Conservation (phyloP, 2,113 vertebrate species). For the Oophaga pumilio region DNA sequence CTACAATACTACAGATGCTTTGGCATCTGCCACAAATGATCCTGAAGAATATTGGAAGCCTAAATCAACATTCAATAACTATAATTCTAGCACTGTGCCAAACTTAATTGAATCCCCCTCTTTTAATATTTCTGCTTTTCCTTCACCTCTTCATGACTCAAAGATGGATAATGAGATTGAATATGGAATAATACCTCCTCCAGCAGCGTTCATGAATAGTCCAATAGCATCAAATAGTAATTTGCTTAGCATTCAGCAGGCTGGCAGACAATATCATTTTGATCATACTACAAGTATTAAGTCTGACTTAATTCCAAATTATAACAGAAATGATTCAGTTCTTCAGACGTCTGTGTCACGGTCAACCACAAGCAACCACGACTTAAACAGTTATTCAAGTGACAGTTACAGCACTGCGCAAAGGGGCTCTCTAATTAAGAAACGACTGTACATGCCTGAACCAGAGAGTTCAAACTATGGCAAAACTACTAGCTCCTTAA, state of each 20-base stretch:
- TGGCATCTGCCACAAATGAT: background rate
- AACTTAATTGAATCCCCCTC: background rate
- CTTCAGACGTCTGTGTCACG: background rate
- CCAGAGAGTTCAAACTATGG: constrained; percentile 57
- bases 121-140: constrained; percentile 33
- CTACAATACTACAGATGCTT: background rate
- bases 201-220: constrained; percentile 85
- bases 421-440: constrained; percentile 76
- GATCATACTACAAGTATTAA: constrained; percentile 40
- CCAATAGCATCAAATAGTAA: constrained; percentile 55
- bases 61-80: background rate
- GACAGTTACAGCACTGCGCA: background rate
- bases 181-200: constrained; percentile 83
- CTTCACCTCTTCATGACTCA: background rate
- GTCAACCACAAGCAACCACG: constrained; percentile 28
- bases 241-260: constrained; percentile 64
- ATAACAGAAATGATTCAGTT: background rate
- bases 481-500: constrained; percentile 60
- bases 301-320: constrained; percentile 49
- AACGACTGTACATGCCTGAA: constrained; percentile 73
- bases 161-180: constrained; percentile 62
- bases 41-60: background rate
- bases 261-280: constrained; percentile 58
- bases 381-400: background rate
- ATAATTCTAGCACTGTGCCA: background rate